Conservation (phyloP, 1,140 invertebrate genomes). For the Rhyzopertha dominica region DNA sequence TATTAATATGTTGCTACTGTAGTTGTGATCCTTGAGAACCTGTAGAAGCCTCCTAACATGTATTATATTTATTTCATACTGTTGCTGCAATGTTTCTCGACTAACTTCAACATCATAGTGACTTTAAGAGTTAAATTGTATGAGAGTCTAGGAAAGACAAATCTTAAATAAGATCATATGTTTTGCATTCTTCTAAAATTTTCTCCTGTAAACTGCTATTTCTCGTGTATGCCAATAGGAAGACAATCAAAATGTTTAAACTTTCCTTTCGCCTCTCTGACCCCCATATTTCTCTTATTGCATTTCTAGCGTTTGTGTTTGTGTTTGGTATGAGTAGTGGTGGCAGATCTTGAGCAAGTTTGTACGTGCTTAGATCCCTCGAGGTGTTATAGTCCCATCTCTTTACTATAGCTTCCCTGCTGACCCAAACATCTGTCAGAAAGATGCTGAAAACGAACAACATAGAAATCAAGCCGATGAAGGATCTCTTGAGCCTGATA, state of each 20-base stretch:
- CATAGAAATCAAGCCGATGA: too few relatives aligned
- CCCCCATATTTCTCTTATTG: slow-evolving; percentile 80
- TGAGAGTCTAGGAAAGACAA: slow-evolving; percentile 85
- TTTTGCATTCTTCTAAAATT: slow-evolving; percentile 56
- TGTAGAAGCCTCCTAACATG: slow-evolving; percentile 57
- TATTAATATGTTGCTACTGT: slow-evolving; percentile 52
- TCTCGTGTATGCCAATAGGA: slow-evolving; percentile 53
- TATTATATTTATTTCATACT: slow-evolving; percentile 60
- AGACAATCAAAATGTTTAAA: slow-evolving; percentile 47
- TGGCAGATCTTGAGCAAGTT: slow-evolving; percentile 64
- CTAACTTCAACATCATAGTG: slow-evolving; percentile 80
- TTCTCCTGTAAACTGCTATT: slow-evolving; percentile 54
- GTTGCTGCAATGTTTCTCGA: slow-evolving; percentile 57
- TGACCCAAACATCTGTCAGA: too few relatives aligned
- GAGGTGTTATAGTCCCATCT: slow-evolving; percentile 71
- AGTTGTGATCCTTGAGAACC: slow-evolving; percentile 41
- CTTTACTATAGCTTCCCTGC: slow-evolving; percentile 48
- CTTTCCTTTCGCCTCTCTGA: slow-evolving; percentile 55
- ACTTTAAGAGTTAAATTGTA: slow-evolving; percentile 90
- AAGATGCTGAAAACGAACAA: too few relatives aligned
- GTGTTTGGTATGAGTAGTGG: slow-evolving; percentile 57
- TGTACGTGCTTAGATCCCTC: slow-evolving; percentile 63
- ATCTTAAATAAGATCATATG: slow-evolving; percentile 83
- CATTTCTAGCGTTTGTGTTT: slow-evolving; percentile 60
- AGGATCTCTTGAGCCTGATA: too few relatives aligned